Percentiles rank a stretch among this genome's conserved stretches.
Conservation (phyloP, 2,797 vertebrate species). For the Oreonectes daqikongensis region DNA sequence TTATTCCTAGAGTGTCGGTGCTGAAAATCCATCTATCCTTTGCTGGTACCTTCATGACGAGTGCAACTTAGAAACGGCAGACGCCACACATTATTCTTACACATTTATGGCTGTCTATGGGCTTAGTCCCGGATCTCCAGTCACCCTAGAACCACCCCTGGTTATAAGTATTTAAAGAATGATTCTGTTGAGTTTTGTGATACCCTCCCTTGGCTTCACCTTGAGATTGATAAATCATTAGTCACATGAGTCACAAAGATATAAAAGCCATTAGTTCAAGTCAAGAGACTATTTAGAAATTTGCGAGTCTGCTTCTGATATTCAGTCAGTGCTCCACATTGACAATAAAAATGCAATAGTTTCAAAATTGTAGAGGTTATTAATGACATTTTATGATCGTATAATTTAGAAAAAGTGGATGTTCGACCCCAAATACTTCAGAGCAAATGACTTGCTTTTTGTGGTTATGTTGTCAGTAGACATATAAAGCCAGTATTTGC, state of each 20-base stretch:
- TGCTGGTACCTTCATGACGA: no score
- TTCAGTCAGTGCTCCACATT: no score
- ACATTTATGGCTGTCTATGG: no score
- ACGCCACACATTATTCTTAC: no score
- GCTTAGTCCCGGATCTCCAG: no score
- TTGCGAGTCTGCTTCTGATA: neutral
- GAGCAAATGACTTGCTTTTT: conserved; percentile 5
- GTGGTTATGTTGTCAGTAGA: conserved; percentile 19
- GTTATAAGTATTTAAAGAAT: neutral
- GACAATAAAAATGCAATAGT: no score
- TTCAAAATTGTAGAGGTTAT: no score
- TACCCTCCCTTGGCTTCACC: neutral
- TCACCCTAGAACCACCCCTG: no score
- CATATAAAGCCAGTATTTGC: conserved; percentile 16
- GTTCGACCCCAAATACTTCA: neutral
- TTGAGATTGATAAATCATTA: conserved; percentile 17
- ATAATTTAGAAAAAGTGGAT: neutral
- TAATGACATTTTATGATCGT: no score
- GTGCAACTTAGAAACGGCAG: no score
- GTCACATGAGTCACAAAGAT: neutral
- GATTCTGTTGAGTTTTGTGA: neutral
- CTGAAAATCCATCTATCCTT: no score
- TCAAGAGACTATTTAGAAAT: neutral
- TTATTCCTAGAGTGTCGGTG: no score
- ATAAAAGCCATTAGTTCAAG: neutral